These are phyloP conservation scores for Drosophila maculinotata DNA, from an alignment of 2,888 invertebrate genomes.

Conservation along the genomic window DNA sequence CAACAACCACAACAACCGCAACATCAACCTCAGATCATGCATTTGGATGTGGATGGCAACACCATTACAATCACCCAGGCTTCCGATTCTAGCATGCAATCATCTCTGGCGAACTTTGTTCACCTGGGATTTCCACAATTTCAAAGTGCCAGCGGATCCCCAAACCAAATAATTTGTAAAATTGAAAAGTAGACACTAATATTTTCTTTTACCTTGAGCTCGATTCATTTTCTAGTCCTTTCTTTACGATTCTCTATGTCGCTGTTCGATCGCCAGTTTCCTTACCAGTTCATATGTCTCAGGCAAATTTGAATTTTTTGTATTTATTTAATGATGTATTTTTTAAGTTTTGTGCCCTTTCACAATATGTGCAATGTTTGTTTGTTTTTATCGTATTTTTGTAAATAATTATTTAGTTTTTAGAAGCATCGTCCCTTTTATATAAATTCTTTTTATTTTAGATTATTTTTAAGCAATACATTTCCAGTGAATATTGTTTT, in stretches of 20 bases:
- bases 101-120: slow-evolving; percentile 82
- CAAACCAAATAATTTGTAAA: slow-evolving; percentile 80
- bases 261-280: slow-evolving; percentile 31
- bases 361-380: slow-evolving; percentile 54
- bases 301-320: slow-evolving; percentile 13
- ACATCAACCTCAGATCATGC: slow-evolving; percentile 83
- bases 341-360: neutral
- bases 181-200: slow-evolving; percentile 76
- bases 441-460: neutral
- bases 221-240: slow-evolving; percentile 52
- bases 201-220: slow-evolving; percentile 13
- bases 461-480: neutral
- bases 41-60: slow-evolving; percentile 82
- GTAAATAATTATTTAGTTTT: slow-evolving; percentile 1
- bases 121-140: slow-evolving; percentile 83
- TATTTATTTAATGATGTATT: slow-evolving; percentile 8
- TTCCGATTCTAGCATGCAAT: slow-evolving; percentile 82
- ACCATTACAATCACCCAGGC: slow-evolving; percentile 84
- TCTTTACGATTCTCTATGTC: slow-evolving; percentile 9
- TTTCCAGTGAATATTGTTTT: slow-evolving; percentile 5
- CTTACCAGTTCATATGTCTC: slow-evolving; percentile 11
- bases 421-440: slow-evolving; percentile 12
- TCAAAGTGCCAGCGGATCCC: slow-evolving; percentile 77
- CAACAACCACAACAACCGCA: slow-evolving; percentile 37
- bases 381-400: neutral